phyloP scores from a whole-genome alignment of 2,797 vertebrate species.

The Urosaurus nigricauda region DNA sequence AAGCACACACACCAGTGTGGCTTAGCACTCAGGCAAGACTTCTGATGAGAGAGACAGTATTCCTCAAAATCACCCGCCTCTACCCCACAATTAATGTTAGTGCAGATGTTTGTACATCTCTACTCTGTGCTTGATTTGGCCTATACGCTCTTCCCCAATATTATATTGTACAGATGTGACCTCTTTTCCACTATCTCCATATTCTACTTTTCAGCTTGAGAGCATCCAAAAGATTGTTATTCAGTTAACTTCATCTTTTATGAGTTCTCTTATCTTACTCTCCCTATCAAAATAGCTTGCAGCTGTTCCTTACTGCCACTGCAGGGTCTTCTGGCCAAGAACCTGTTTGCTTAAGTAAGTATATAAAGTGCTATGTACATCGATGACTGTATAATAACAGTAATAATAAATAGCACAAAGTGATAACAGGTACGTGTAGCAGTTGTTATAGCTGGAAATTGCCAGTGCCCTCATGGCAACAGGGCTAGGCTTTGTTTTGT shows the following conservation, averaged over 20 bases:
- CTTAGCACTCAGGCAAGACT: background rate
- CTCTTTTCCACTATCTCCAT: background rate
- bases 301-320: slow-evolving; percentile 22
- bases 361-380: background rate
- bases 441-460: background rate
- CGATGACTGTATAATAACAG: background rate
- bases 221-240: background rate
- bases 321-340: background rate
- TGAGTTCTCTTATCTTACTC: background rate
- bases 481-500: background rate
- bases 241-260: background rate
- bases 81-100: too few species aligned
- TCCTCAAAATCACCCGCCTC: too few species aligned
- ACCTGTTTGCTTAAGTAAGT: background rate
- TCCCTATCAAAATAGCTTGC: slow-evolving; percentile 5
- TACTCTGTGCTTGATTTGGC: background rate
- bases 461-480: background rate
- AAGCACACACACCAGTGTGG: background rate
- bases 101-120: background rate
- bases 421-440: background rate
- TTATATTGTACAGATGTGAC: background rate
- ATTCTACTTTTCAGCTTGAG: slow-evolving; percentile 9
- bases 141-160: background rate
- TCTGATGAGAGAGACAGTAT: background rate
- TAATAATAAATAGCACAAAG: background rate